Evolutionary conservation across 1,140 invertebrate genomes (phyloP).

Genomic region (Drosophila ercepeae): DNA sequence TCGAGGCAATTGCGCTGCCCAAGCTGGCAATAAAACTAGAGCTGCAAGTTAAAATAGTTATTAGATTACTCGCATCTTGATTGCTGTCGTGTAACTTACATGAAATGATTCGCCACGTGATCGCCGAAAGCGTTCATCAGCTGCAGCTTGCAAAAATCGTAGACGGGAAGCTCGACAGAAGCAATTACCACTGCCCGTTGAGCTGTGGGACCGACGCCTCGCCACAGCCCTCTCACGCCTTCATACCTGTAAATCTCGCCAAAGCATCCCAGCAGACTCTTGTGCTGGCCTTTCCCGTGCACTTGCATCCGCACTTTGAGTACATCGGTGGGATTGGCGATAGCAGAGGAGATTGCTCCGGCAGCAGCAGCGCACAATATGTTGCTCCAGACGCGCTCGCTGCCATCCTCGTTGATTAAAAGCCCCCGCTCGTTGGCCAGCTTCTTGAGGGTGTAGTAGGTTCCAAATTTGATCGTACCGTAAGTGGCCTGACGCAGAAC

Average conservation of each 20-base stretch:
- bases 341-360: slow-evolving; percentile 95
- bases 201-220: slow-evolving; percentile 95
- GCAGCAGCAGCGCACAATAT: slow-evolving; percentile 92
- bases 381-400: slow-evolving; percentile 91
- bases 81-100: slow-evolving; percentile 86
- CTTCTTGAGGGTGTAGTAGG: slow-evolving; percentile 95
- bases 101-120: slow-evolving; percentile 93
- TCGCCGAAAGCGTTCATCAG: slow-evolving; percentile 90
- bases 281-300: slow-evolving; percentile 84
- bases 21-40: slow-evolving; percentile 96
- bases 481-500: slow-evolving; percentile 96
- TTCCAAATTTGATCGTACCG: slow-evolving; percentile 98
- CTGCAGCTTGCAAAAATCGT: slow-evolving; percentile 94
- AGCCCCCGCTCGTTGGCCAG: slow-evolving; percentile 85
- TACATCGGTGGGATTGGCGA: slow-evolving; percentile 98
- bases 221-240: slow-evolving; percentile 93
- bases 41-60: slow-evolving; percentile 84
- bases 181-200: slow-evolving; percentile 96
- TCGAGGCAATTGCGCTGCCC: slow-evolving; percentile 96
- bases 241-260: slow-evolving; percentile 91
- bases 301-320: slow-evolving; percentile 98
- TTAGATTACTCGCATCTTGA: not conserved
- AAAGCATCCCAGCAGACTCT: slow-evolving; percentile 90
- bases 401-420: slow-evolving; percentile 85
- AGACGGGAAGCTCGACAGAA: slow-evolving; percentile 96